These are phyloP conservation scores for Danio jaintianensis DNA, from an alignment of 2,797 vertebrate genomes.

Conservation along the genomic window DNA sequence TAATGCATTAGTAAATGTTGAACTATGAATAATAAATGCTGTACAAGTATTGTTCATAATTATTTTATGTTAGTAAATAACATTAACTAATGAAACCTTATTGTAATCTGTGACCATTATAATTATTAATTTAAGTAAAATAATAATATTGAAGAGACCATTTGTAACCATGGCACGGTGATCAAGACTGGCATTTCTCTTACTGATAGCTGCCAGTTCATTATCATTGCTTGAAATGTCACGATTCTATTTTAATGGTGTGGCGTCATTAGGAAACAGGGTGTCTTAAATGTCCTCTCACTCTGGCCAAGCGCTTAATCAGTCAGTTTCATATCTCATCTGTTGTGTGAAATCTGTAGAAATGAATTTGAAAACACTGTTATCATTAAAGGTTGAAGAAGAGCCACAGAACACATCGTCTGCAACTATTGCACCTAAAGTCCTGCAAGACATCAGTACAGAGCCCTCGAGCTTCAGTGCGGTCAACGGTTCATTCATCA, in stretches of 20 bases:
- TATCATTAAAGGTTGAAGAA: constrained; percentile 68
- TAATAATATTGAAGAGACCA: too few species aligned
- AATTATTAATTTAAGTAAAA: too few species aligned
- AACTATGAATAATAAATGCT: too few species aligned
- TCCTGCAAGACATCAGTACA: constrained; percentile 51
- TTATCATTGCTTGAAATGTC: constrained; percentile 10
- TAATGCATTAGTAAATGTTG: too few species aligned
- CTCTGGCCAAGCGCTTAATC: constrained; percentile 26
- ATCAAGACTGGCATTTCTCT: not conserved
- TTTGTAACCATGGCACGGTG: not conserved
- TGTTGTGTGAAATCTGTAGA: constrained; percentile 7
- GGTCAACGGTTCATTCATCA: constrained; percentile 44
- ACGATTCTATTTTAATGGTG: constrained; percentile 31
- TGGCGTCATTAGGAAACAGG: not conserved
- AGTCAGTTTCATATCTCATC: constrained; percentile 21
- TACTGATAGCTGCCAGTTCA: not conserved
- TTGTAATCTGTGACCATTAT: too few species aligned
- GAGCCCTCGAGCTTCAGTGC: constrained; percentile 53
- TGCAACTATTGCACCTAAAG: constrained; percentile 61
- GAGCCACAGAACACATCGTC: constrained; percentile 65
- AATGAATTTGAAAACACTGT: not conserved
- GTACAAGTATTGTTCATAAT: too few species aligned
- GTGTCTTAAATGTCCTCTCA: constrained; percentile 26
- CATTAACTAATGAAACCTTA: too few species aligned
- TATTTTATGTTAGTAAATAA: too few species aligned